Evolutionary conservation across 2,888 invertebrate genomes (phyloP), one percentile per base, ranked within the genome.

Genomic region (Aleiodes alternator): DNA sequence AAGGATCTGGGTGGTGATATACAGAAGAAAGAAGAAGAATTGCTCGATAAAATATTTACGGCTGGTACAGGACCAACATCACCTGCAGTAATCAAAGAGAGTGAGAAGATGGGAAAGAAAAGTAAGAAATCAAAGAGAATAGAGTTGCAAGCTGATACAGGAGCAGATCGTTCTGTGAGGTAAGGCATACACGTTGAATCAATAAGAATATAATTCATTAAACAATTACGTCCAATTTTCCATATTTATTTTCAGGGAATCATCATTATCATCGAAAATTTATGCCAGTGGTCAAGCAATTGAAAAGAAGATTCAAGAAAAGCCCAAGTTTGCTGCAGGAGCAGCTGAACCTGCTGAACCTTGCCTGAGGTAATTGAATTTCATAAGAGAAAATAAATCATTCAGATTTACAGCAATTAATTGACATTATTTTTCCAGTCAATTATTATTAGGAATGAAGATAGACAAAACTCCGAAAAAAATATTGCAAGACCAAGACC

Each of bases 371-470:
- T 73, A 16, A 38, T 34, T 2, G 2, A 23, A 56, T 38, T 16
- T 0, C 23, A n/a, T n/a, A 9, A 9, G 12, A n/a, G 0, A 38
- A 61, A 43, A 64, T 69, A 71, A 31, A 69, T 43, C 9, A 43
- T 43, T 38, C 11, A 11, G 7, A 3, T 43, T 69, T 11, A 53
- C 23, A 23, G 23, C 2, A 23, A 23, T 50, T 64, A 12, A 7
- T 43, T 55, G 12, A 31, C 31, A 14, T 53, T 64, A 0, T 56
- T 69, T 29, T 87, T 90, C 76, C 86, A 95, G 95, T 90, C 94
- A 95, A 74, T 89, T 96, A 23, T 91, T 96, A 77, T 92, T 93
- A 48, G 95, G 94, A 48, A 96, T 96, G 95, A 95, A 95, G 88
- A 93, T 96, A 57, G 95, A 95, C 84, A 91, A 92, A 38, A 88